Evolutionary conservation across 1,140 invertebrate species (phyloP).

Genomic region (Drosophila ambigua): DNA sequence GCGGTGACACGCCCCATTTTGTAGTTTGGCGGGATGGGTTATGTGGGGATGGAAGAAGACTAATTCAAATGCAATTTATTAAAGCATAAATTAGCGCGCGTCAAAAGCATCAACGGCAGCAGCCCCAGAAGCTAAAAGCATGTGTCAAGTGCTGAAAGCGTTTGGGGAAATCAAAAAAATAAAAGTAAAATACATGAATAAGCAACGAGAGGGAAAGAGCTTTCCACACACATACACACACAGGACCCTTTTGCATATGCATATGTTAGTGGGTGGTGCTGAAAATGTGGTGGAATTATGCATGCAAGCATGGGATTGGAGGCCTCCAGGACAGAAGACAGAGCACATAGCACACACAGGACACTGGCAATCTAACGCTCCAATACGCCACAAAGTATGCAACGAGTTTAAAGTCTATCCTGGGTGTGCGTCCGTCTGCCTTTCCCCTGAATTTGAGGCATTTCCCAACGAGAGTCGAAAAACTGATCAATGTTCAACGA

Average conservation of each 20-base stretch:
- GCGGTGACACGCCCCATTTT: neutral
- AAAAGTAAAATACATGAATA: conserved; percentile 42
- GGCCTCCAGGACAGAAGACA: conserved; percentile 24
- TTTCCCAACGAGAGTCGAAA: conserved; percentile 13
- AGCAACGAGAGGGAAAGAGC: conserved; percentile 36
- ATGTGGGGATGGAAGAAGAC: neutral
- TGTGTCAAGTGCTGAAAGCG: conserved; percentile 44
- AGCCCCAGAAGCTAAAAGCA: neutral
- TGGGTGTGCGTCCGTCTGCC: neutral
- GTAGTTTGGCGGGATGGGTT: too few relatives aligned
- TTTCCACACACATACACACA: conserved; percentile 19
- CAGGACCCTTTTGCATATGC: conserved; percentile 44
- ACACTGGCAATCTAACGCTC: conserved; percentile 61
- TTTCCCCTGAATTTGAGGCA: conserved; percentile 28
- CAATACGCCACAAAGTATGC: conserved; percentile 66
- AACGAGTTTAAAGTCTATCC: conserved; percentile 48
- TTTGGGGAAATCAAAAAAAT: conserved; percentile 51
- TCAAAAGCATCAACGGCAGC: neutral
- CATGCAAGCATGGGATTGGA: conserved; percentile 48
- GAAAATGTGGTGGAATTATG: conserved; percentile 36
- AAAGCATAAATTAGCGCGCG: conserved; percentile 61
- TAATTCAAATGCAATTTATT: conserved; percentile 72
- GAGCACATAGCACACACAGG: conserved; percentile 13
- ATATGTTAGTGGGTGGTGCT: conserved; percentile 26
- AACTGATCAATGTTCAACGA: too few relatives aligned